phyloP scores from a whole-genome alignment of 2,888 invertebrate species.

The Diadegma fenestrale region DNA sequence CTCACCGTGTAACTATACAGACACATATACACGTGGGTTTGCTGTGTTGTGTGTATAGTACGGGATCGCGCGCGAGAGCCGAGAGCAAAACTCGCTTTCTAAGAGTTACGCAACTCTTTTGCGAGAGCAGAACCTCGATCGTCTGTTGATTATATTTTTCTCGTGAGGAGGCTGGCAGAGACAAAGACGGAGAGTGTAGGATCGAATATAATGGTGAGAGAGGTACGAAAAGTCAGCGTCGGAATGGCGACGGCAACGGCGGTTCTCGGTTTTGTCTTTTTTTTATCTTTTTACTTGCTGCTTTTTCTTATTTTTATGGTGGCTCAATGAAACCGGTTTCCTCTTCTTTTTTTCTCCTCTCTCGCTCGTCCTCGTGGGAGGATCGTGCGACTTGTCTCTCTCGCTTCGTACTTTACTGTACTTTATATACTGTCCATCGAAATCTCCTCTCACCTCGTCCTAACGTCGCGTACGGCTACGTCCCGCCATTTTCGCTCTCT shows the following conservation, averaged over 20 bases:
- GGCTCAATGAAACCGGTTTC: conserved; percentile 84
- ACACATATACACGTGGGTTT: neutral
- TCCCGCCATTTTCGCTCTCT: conserved; percentile 9
- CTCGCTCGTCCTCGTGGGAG: conserved; percentile 63
- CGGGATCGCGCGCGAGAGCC: neutral
- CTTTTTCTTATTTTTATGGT: conserved; percentile 78
- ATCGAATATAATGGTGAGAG: conserved; percentile 57
- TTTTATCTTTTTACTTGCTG: conserved; percentile 76
- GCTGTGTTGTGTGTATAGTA: neutral
- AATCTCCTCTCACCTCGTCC: conserved; percentile 64
- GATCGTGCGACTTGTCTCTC: conserved; percentile 60
- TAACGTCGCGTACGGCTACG: conserved; percentile 57
- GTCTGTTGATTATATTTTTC: conserved; percentile 84
- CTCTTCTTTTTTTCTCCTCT: conserved; percentile 45
- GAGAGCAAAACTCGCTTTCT: conserved; percentile 75
- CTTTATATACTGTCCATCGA: conserved; percentile 63
- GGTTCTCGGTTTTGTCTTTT: conserved; percentile 79
- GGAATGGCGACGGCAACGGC: conserved; percentile 67
- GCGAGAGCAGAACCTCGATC: conserved; percentile 71
- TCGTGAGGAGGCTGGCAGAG: conserved; percentile 60
- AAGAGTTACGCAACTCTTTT: conserved; percentile 80
- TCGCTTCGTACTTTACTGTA: conserved; percentile 58
- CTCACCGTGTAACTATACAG: conserved; percentile 22
- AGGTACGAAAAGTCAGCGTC: conserved; percentile 53
- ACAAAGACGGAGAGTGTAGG: conserved; percentile 32